These are phyloP conservation scores for Harpagoxenus sublaevis DNA, from an alignment of 2,888 invertebrate species.

Conservation along the genomic window DNA sequence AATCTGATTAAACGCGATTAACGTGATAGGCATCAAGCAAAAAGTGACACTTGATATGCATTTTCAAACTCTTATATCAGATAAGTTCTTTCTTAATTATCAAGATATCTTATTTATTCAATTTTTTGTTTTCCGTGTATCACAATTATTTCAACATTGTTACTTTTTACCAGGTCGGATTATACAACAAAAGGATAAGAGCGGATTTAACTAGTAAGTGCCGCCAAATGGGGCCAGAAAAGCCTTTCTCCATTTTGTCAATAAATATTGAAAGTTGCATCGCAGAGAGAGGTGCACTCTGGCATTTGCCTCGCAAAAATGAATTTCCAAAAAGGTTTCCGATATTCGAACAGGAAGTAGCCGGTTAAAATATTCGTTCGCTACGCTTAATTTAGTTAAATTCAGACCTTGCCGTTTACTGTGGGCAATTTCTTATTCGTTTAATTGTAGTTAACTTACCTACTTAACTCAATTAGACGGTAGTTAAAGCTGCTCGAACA, in stretches of 20 bases:
- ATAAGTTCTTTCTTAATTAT: not conserved
- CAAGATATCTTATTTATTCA: not conserved
- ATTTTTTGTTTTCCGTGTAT: not conserved
- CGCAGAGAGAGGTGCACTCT: not conserved
- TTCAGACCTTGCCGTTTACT: not conserved
- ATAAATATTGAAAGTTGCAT: slow-evolving; percentile 13
- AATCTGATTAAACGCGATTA: not conserved
- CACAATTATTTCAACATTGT: not conserved
- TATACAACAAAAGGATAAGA: not conserved
- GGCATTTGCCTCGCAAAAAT: not conserved
- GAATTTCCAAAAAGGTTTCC: not conserved
- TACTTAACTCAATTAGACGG: not conserved
- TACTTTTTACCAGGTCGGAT: not conserved
- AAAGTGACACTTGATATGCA: not conserved
- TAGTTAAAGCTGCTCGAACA: slow-evolving; percentile 16
- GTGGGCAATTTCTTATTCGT: slow-evolving; percentile 4
- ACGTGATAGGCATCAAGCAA: no score
- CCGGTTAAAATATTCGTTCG: not conserved
- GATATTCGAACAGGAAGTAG: not conserved
- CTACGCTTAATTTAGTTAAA: slow-evolving; percentile 4
- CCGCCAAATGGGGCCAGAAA: not conserved
- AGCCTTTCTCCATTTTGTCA: not conserved
- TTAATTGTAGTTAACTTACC: not conserved
- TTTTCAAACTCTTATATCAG: not conserved
- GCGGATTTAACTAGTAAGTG: not conserved